A percentile compares a stretch with the other conserved stretches of the same genome.
phyloP scores from a whole-genome alignment of 2,113 vertebrate genomes.

The Tenrec ecaudatus region DNA sequence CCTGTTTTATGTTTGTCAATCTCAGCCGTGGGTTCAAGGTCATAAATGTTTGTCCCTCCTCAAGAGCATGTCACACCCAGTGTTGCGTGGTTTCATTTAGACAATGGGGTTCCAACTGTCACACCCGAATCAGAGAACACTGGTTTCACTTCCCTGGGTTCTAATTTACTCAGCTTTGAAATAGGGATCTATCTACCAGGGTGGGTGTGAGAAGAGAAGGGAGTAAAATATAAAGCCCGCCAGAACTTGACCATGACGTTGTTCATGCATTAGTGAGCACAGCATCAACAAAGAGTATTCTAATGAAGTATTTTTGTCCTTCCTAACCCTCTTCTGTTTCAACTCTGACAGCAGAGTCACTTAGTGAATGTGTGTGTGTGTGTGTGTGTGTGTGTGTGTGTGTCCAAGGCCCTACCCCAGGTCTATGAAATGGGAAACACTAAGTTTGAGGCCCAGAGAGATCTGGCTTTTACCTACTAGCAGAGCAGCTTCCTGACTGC shows the following conservation, averaged over 20 bases:
- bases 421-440: background rate
- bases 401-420: background rate
- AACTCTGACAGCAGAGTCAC: constrained; percentile 57
- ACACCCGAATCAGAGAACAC: constrained; percentile 55
- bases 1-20: constrained; percentile 55
- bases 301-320: constrained; percentile 67
- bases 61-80: constrained; percentile 71
- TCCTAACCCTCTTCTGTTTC: constrained; percentile 40
- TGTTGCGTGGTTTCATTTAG: constrained; percentile 79
- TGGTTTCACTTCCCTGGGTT: constrained; percentile 80
- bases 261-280: constrained; percentile 72
- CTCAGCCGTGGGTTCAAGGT: constrained; percentile 60
- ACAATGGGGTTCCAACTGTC: constrained; percentile 79
- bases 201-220: constrained; percentile 68
- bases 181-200: constrained; percentile 74
- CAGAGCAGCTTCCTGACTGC: background rate
- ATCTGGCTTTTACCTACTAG: constrained; percentile 11
- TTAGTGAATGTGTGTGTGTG: constrained; percentile 3
- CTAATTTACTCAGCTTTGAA: constrained; percentile 69
- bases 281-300: constrained; percentile 73
- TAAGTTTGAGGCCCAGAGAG: background rate
- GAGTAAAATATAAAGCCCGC: background rate
- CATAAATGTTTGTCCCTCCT: constrained; percentile 70
- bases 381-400: background rate
- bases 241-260: background rate